Percentiles rank a stretch among this genome's conserved stretches.
These are phyloP conservation scores for Patiria miniata DNA, from an alignment of 35 echinoderm and acorn worm genomes.

Conservation along the genomic window DNA sequence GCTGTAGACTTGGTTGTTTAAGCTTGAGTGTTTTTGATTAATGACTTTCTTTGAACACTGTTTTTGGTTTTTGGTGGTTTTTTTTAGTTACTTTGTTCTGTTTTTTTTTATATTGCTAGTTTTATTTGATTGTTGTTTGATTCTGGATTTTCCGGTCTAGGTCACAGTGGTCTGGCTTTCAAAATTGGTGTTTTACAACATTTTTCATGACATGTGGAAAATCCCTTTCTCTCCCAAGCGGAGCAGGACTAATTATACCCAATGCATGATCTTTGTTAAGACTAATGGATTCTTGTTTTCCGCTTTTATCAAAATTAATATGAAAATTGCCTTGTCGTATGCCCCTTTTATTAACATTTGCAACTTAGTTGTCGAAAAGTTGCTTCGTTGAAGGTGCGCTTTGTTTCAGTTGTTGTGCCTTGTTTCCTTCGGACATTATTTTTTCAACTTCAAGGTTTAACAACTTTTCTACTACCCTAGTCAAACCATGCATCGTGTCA, in stretches of 20 bases:
- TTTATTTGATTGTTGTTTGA: too few relatives aligned
- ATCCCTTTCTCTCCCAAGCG: slow-evolving; percentile 2
- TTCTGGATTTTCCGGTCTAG: too few relatives aligned
- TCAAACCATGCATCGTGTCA: slow-evolving; percentile 41
- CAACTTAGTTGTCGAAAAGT: slow-evolving; percentile 5
- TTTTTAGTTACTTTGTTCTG: too few relatives aligned
- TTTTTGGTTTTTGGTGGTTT: too few relatives aligned
- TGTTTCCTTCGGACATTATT: slow-evolving; percentile 38
- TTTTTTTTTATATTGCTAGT: too few relatives aligned
- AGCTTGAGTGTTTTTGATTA: too few relatives aligned
- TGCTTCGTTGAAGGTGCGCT: not conserved
- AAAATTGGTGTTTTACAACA: too few relatives aligned
- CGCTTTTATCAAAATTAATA: slow-evolving; percentile 59
- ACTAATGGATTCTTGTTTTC: slow-evolving; percentile 40
- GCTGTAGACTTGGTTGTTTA: too few relatives aligned
- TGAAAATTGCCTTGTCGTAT: slow-evolving; percentile 66
- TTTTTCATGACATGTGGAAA: slow-evolving; percentile 52
- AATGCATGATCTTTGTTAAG: slow-evolving; percentile 65
- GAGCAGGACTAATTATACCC: slow-evolving; percentile 35
- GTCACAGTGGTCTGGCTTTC: too few relatives aligned
- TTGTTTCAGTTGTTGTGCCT: not conserved
- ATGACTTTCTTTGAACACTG: too few relatives aligned
- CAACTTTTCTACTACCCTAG: slow-evolving; percentile 66
- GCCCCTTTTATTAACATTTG: slow-evolving; percentile 55
- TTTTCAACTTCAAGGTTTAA: slow-evolving; percentile 42